Percentiles rank a stretch among this genome's conserved stretches.
Evolutionary conservation across 2,113 vertebrate genomes (phyloP).

Genomic region (Gallinago media): DNA sequence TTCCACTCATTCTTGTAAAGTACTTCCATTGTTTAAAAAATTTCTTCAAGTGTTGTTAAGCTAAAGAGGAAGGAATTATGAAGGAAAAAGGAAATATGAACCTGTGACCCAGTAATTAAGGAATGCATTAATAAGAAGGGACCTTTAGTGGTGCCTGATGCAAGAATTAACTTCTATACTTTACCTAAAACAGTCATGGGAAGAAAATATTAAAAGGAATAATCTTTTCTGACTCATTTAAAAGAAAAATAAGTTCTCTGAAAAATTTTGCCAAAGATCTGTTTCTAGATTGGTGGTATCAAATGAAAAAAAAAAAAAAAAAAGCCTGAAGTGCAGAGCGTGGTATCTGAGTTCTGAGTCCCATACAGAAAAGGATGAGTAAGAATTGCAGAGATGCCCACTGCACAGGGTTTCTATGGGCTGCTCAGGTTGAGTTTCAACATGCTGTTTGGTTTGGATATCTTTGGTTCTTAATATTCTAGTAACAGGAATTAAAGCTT

Average conservation of each 20-base stretch:
- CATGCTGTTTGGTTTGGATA: neutral
- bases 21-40: neutral
- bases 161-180: neutral
- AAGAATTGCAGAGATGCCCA: neutral
- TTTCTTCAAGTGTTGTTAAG: neutral
- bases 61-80: neutral
- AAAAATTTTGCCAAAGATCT: neutral
- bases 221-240: neutral
- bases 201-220: neutral
- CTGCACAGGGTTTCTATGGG: neutral
- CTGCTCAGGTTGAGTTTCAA: neutral
- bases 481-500: neutral
- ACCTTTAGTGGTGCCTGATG: neutral
- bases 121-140: neutral
- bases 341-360: neutral
- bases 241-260: neutral
- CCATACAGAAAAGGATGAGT: neutral
- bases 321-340: neutral
- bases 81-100: neutral
- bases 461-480: neutral
- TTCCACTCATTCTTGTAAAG: neutral
- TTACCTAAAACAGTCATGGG: neutral
- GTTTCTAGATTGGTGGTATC: neutral
- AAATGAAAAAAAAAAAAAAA: neutral
- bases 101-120: neutral